Evolutionary conservation across 2,797 vertebrate genomes (phyloP).

Genomic region (Chaetophractus vellerosus): DNA sequence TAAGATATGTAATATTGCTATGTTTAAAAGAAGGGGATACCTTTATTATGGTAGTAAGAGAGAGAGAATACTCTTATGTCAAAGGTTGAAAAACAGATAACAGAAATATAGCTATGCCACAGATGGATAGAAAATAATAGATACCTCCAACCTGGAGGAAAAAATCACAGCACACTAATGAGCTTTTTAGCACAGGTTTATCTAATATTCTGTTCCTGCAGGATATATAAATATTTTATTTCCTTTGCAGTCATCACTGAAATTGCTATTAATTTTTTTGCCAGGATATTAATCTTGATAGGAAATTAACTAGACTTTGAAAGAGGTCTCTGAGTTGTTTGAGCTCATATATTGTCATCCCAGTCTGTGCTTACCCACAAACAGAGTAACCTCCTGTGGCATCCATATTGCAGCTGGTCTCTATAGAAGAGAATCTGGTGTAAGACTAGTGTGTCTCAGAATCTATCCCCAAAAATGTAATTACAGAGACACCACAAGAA

Average conservation of each 20-base stretch:
- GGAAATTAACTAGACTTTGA: slow-evolving; percentile 44
- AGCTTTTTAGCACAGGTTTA: neutral
- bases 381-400: neutral
- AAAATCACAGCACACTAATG: neutral
- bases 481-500: neutral
- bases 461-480: neutral
- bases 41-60: neutral
- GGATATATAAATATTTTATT: neutral
- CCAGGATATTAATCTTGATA: slow-evolving; percentile 25
- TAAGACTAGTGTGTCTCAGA: neutral
- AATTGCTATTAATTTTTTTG: slow-evolving; percentile 40
- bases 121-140: neutral
- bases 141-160: neutral
- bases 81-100: neutral
- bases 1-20: neutral
- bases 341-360: neutral
- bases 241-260: slow-evolving; percentile 27
- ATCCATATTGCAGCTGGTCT: neutral
- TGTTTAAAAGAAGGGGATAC: neutral
- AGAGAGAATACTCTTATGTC: neutral
- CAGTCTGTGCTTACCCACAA: neutral
- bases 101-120: neutral
- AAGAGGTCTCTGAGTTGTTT: neutral
- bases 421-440: neutral
- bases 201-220: slow-evolving; percentile 17